phyloP scores from a whole-genome alignment of 2,113 vertebrate genomes.

The Camelus bactrianus region DNA sequence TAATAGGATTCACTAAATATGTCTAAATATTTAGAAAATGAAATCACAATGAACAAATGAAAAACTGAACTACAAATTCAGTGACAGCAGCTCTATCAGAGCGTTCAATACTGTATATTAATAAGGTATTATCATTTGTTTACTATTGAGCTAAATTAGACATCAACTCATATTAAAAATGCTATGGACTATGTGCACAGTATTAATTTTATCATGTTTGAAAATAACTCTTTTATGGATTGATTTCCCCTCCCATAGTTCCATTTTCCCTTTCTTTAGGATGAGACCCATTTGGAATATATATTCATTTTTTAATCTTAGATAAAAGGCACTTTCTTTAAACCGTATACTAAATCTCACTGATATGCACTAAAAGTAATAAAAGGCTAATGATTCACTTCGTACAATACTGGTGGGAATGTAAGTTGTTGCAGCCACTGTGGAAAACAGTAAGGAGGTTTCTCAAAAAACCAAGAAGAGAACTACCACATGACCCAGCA shows the following conservation, averaged over 20 bases:
- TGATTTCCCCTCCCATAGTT: background rate
- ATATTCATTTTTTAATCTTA: background rate
- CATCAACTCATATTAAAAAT: background rate
- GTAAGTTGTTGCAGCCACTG: too few species aligned
- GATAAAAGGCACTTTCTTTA: background rate
- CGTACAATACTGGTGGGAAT: too few species aligned
- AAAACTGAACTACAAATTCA: background rate
- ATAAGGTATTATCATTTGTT: background rate
- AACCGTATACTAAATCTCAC: conserved; percentile 13
- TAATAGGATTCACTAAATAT: background rate
- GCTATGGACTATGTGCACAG: background rate
- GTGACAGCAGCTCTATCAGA: background rate
- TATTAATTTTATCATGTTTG: background rate
- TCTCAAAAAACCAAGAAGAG: too few species aligned
- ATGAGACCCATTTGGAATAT: background rate
- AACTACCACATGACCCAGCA: too few species aligned
- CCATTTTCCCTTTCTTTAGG: background rate
- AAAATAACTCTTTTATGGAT: conserved; percentile 7
- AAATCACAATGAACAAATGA: background rate
- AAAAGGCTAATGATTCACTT: background rate
- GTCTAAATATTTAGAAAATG: background rate
- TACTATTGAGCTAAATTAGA: conserved; percentile 11
- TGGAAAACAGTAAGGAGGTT: too few species aligned
- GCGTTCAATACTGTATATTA: background rate
- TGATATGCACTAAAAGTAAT: background rate